phyloP scores from a whole-genome alignment of 2,888 invertebrate species.

The Drosophila meridiana region DNA sequence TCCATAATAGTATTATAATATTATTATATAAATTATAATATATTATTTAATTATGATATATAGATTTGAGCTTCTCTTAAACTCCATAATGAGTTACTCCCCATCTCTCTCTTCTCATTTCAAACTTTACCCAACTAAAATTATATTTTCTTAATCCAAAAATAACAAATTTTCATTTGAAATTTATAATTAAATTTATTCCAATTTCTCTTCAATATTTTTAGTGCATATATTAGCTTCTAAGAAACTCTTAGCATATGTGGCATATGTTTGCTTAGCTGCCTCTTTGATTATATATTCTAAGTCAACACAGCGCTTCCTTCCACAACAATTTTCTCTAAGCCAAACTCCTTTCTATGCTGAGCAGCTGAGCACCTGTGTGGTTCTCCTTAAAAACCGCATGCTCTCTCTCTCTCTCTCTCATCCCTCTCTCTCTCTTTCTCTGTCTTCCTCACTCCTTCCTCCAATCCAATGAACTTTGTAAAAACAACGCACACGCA shows the following conservation, averaged over 20 bases:
- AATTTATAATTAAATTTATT: not conserved
- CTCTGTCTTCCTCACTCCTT: not conserved
- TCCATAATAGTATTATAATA: not conserved
- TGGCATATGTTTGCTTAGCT: not conserved
- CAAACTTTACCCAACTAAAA: not conserved
- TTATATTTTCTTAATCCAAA: not conserved
- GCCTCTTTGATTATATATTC: not conserved
- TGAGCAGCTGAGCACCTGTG: constrained; percentile 39
- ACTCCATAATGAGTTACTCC: too few species aligned
- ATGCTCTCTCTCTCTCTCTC: not conserved
- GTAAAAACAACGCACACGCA: constrained; percentile 63
- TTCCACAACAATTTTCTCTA: constrained; percentile 8
- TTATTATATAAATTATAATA: not conserved
- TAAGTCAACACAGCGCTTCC: not conserved
- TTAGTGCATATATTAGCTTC: not conserved
- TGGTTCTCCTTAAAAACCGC: constrained; percentile 11
- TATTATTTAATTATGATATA: too few species aligned
- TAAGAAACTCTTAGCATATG: not conserved
- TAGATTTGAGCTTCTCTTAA: too few species aligned
- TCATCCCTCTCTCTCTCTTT: not conserved
- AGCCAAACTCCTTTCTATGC: constrained; percentile 26
- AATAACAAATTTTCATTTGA: not conserved
- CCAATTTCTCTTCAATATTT: not conserved
- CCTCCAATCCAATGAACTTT: constrained; percentile 58
- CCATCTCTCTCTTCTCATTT: not conserved